Evolutionary conservation across 2,888 invertebrate genomes (phyloP).

Genomic region (Eilema caniola): DNA sequence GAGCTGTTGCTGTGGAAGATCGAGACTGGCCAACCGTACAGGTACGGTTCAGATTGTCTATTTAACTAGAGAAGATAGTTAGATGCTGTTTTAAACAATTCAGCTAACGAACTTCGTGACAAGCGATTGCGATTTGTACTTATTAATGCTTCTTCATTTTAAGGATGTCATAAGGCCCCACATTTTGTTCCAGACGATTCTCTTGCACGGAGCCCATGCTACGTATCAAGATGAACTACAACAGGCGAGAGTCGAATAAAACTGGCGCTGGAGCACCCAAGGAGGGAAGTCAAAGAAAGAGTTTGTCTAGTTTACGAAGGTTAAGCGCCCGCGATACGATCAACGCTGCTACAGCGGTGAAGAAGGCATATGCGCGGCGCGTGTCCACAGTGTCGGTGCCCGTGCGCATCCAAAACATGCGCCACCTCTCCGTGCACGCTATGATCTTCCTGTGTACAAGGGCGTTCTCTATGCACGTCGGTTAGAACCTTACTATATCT

Average conservation of each 20-base stretch:
- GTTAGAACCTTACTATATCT: conserved; percentile 48
- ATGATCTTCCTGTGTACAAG: conserved; percentile 90
- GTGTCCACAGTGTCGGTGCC: conserved; percentile 78
- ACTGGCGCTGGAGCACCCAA: conserved; percentile 22
- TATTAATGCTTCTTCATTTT: background rate
- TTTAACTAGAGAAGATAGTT: too few relatives aligned
- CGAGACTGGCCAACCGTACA: conserved; percentile 93
- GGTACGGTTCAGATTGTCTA: conserved; percentile 52
- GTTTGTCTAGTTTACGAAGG: conserved; percentile 49
- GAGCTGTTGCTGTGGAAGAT: conserved; percentile 94
- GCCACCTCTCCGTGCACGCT: conserved; percentile 88
- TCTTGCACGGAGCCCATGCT: conserved; percentile 86
- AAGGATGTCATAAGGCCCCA: background rate
- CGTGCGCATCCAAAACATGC: conserved; percentile 70
- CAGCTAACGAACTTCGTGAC: too few relatives aligned
- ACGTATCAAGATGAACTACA: conserved; percentile 87
- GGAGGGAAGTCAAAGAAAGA: conserved; percentile 14
- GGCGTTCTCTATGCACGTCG: conserved; percentile 66
- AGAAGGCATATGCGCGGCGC: conserved; percentile 75
- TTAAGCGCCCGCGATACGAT: conserved; percentile 56
- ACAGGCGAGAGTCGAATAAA: conserved; percentile 64
- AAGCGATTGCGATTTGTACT: too few relatives aligned
- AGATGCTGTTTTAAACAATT: too few relatives aligned
- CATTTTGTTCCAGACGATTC: conserved; percentile 65
- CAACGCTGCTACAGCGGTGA: conserved; percentile 62